Percentiles rank a stretch among this genome's conserved stretches.
phyloP scores from a whole-genome alignment of 2,888 invertebrate species.

The Tridacna gigas region DNA sequence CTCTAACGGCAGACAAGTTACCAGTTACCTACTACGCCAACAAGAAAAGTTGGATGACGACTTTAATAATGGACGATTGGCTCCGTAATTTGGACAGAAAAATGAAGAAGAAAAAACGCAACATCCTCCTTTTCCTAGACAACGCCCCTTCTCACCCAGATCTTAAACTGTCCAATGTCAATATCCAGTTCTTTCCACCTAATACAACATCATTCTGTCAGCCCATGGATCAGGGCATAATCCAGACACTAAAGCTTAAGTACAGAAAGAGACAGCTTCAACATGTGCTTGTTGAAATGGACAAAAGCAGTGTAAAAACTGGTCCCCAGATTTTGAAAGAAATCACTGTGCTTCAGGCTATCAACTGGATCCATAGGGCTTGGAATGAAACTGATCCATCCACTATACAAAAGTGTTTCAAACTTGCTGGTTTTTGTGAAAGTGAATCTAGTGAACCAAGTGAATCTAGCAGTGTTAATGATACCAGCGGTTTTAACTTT shows the following conservation, averaged over 20 bases:
- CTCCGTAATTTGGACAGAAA: neutral
- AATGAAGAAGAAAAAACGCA: neutral
- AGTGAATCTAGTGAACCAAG: slow-evolving; percentile 1
- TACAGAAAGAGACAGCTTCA: slow-evolving; percentile 33
- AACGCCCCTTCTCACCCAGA: neutral
- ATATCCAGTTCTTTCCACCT: slow-evolving; percentile 13
- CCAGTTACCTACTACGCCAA: slow-evolving; percentile 20
- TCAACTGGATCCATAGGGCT: neutral
- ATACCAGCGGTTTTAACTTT: neutral
- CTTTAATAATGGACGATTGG: neutral
- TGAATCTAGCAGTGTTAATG: neutral
- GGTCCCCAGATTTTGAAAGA: neutral
- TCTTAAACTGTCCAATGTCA: neutral
- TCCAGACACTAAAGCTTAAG: slow-evolving; percentile 43
- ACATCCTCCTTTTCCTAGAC: slow-evolving; percentile 11
- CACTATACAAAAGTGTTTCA: neutral
- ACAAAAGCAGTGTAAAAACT: neutral
- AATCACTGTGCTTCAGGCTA: neutral
- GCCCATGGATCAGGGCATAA: slow-evolving; percentile 42
- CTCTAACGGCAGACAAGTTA: slow-evolving; percentile 11
- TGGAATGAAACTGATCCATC: neutral
- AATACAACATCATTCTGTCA: slow-evolving; percentile 6
- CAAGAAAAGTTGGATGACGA: slow-evolving; percentile 6
- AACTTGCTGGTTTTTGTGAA: neutral
- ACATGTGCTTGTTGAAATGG: slow-evolving; percentile 21